Percentiles rank a stretch among this genome's conserved stretches.
These are phyloP conservation scores for Pseudolaguvia tuberculata DNA, from an alignment of 2,113 vertebrate genomes.

Conservation along the genomic window DNA sequence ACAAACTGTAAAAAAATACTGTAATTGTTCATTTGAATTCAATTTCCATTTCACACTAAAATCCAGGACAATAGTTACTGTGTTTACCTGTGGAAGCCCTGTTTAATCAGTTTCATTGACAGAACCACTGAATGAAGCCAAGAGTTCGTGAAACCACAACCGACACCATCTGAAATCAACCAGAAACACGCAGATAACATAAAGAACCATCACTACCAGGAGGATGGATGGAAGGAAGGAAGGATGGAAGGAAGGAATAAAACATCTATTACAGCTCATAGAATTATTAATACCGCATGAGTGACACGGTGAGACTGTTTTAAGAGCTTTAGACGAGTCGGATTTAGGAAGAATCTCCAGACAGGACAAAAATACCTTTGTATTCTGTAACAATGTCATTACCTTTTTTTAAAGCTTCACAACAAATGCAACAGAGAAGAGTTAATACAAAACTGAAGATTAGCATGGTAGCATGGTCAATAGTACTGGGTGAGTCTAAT, in stretches of 20 bases:
- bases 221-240: no score
- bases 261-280: no score
- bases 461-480: conserved; percentile 1
- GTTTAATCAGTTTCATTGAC: conserved; percentile 58
- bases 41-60: no score
- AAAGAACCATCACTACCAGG: no score
- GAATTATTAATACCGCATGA: no score
- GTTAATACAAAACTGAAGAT: not conserved
- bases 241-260: no score
- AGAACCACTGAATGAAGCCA: conserved; percentile 55
- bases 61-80: no score
- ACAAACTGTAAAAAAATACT: no score
- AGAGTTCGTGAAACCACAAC: conserved; percentile 46
- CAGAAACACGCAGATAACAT: no score
- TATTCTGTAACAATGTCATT: not conserved
- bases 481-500: not conserved
- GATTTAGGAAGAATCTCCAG: not conserved
- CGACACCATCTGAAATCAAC: conserved; percentile 38
- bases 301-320: no score
- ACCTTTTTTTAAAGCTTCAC: conserved; percentile 41
- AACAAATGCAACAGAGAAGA: not conserved
- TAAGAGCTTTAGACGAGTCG: no score
- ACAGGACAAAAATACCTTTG: not conserved
- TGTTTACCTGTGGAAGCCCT: conserved; percentile 71
- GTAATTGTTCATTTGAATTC: no score